These are phyloP conservation scores for Coluber constrictor DNA, from an alignment of 2,797 vertebrate species.

Conservation along the genomic window DNA sequence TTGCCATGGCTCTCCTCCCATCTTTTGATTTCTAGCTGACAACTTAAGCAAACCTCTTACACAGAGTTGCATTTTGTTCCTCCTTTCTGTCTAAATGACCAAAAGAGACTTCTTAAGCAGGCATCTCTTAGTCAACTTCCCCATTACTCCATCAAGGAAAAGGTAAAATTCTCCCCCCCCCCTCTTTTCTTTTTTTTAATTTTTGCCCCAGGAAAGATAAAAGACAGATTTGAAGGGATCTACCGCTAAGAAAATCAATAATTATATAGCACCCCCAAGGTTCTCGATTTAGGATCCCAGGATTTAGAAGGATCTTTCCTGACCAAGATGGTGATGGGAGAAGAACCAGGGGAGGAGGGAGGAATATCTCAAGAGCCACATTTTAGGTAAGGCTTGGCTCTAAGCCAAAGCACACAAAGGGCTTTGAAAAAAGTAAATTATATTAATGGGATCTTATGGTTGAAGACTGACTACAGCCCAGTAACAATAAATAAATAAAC, in stretches of 20 bases:
- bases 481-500: accelerated
- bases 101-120: neutral
- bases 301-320: neutral
- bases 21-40: no score
- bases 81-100: neutral
- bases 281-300: neutral
- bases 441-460: neutral
- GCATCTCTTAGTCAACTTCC: neutral
- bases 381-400: neutral
- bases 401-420: neutral
- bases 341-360: no score
- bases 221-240: neutral
- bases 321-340: neutral
- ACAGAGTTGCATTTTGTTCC: neutral
- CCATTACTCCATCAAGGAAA: neutral
- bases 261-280: neutral
- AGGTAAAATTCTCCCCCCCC: neutral
- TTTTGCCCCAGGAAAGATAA: neutral
- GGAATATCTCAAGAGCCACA: neutral
- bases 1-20: no score
- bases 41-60: no score
- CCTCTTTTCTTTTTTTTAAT: neutral
- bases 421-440: neutral
- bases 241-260: neutral
- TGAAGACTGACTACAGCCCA: neutral